A percentile compares a stretch with the other conserved stretches of the same genome.
Evolutionary conservation across 2,113 vertebrate genomes (phyloP).

Genomic region (Albula goreensis): DNA sequence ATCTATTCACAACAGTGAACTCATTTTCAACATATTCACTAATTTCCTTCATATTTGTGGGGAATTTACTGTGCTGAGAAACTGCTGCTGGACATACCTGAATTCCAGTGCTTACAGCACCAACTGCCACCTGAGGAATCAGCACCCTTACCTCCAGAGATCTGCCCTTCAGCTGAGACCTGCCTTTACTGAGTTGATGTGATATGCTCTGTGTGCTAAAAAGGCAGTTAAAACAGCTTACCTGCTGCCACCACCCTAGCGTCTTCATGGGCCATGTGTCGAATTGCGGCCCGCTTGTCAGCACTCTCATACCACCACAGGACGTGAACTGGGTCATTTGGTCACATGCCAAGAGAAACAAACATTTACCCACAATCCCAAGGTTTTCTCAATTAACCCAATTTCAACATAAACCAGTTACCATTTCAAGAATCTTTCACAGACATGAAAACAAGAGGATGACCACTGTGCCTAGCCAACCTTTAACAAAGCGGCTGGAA

Average conservation of each 20-base stretch:
- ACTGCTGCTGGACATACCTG: no score
- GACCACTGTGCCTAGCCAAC: neutral
- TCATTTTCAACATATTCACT: neutral
- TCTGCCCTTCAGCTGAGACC: no score
- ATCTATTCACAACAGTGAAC: neutral
- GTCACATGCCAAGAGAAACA: neutral
- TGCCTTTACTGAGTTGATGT: no score
- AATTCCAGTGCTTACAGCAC: no score
- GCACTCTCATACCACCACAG: conserved; percentile 84
- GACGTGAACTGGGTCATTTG: conserved; percentile 73
- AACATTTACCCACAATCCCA: neutral
- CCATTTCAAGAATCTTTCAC: neutral
- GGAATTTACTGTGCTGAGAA: no score
- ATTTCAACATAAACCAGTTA: neutral
- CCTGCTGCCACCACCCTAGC: conserved; percentile 86
- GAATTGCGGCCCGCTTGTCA: conserved; percentile 75
- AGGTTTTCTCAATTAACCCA: neutral
- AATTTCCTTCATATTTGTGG: no score
- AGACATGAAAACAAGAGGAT: neutral
- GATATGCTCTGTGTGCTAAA: no score
- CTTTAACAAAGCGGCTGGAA: neutral
- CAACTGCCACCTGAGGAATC: no score
- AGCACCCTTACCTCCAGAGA: no score
- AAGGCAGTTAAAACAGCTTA: conserved; percentile 54
- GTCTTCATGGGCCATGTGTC: conserved; percentile 80